These are phyloP conservation scores for Onthophagus taurus DNA, from an alignment of 1,140 invertebrate species.

Conservation along the genomic window DNA sequence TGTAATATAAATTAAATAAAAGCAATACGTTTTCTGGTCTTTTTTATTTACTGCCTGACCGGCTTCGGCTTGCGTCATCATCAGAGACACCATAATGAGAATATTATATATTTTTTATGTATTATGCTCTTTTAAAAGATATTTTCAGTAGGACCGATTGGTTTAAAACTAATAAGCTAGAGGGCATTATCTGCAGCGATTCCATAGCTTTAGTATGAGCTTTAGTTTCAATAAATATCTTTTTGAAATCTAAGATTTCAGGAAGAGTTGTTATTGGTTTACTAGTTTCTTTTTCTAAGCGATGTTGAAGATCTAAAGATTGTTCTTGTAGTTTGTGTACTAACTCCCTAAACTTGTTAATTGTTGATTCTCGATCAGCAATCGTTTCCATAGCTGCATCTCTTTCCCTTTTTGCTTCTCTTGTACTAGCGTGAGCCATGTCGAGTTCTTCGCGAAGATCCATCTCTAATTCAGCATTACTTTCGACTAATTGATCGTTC, in stretches of 20 bases:
- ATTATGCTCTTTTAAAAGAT: too few species aligned
- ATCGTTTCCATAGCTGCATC: constrained; percentile 85
- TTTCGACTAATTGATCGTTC: constrained; percentile 67
- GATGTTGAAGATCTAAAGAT: constrained; percentile 53
- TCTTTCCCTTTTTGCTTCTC: constrained; percentile 63
- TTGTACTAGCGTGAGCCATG: constrained; percentile 66
- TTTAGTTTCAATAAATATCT: constrained; percentile 82
- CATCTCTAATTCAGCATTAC: constrained; percentile 77
- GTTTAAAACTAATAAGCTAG: too few species aligned
- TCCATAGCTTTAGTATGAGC: constrained; percentile 87
- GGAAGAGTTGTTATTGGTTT: constrained; percentile 42
- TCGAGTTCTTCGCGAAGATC: constrained; percentile 93
- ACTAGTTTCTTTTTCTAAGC: constrained; percentile 44
- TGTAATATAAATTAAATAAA: too few species aligned
- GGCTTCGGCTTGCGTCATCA: too few species aligned
- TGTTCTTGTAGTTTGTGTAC: constrained; percentile 82
- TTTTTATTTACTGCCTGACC: too few species aligned
- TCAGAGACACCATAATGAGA: too few species aligned
- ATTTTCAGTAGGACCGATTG: too few species aligned
- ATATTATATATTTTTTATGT: too few species aligned
- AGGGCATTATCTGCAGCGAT: too few species aligned
- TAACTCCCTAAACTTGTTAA: constrained; percentile 89
- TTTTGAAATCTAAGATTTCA: constrained; percentile 82
- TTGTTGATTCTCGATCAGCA: constrained; percentile 88
- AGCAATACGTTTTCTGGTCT: too few species aligned